phyloP scores from a whole-genome alignment of 2,888 invertebrate species.

The Euclidia mi region DNA sequence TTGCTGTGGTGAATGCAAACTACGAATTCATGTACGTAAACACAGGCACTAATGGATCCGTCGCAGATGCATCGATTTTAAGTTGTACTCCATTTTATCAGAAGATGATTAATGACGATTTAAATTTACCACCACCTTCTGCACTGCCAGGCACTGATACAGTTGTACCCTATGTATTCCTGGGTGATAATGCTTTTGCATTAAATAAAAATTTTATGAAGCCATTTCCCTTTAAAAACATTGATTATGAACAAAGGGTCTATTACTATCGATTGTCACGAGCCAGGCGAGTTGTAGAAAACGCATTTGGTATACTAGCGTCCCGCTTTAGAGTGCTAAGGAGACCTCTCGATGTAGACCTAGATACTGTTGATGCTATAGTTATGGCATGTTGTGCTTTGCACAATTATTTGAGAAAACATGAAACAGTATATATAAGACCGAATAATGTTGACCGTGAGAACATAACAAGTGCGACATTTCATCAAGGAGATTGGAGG shows the following conservation, averaged over 20 bases:
- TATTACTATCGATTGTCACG: too few relatives aligned
- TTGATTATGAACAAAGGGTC: background rate
- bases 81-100: constrained; percentile 25
- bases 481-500: constrained; percentile 10
- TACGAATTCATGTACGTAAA: constrained; percentile 38
- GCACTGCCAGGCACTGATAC: background rate
- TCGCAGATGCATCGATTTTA: constrained; percentile 19
- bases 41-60: constrained; percentile 29
- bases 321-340: too few relatives aligned
- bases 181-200: constrained; percentile 32
- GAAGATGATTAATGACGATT: constrained; percentile 19
- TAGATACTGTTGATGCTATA: constrained; percentile 13
- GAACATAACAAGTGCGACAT: constrained; percentile 13
- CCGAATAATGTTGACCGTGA: constrained; percentile 15
- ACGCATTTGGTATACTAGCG: too few relatives aligned
- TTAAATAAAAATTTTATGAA: constrained; percentile 25
- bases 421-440: constrained; percentile 19
- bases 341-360: constrained; percentile 16
- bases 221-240: constrained; percentile 13
- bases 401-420: constrained; percentile 37
- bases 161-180: constrained; percentile 25
- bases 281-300: too few relatives aligned
- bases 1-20: background rate
- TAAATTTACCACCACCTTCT: background rate
- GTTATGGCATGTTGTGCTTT: constrained; percentile 35